Percentiles rank a stretch among this genome's conserved stretches.
Evolutionary conservation across 2,888 invertebrate genomes (phyloP).

Genomic region (Thymelicus lineola): DNA sequence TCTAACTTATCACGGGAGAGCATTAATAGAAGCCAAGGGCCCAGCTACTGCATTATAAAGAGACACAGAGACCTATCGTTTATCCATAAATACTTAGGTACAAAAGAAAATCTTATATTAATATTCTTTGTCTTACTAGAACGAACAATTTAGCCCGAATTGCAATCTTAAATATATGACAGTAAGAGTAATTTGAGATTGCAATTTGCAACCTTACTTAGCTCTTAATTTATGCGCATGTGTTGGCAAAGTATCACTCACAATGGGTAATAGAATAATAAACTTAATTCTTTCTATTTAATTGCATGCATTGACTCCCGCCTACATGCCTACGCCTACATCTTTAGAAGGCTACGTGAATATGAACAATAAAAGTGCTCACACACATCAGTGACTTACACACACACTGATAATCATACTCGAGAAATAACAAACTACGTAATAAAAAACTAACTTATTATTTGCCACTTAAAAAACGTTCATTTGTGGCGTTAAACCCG

Average conservation of each 20-base stretch:
- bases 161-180: neutral
- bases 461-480: no score
- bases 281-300: constrained; percentile 9
- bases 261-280: constrained; percentile 22
- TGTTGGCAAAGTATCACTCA: neutral
- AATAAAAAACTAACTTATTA: no score
- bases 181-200: neutral
- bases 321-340: neutral
- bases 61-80: no score
- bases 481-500: no score
- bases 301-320: constrained; percentile 5
- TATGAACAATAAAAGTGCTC: neutral
- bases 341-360: constrained; percentile 5
- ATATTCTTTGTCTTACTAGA: no score
- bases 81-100: no score
- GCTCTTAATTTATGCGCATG: neutral
- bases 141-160: neutral
- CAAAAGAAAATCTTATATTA: no score
- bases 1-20: no score
- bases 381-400: neutral
- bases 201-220: neutral
- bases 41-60: no score
- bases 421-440: no score
- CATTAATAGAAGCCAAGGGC: no score
- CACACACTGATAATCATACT: neutral